Evolutionary conservation across 1,140 invertebrate species (phyloP), one percentile per base, ranked within the genome.

Genomic region (Homarus americanus): DNA sequence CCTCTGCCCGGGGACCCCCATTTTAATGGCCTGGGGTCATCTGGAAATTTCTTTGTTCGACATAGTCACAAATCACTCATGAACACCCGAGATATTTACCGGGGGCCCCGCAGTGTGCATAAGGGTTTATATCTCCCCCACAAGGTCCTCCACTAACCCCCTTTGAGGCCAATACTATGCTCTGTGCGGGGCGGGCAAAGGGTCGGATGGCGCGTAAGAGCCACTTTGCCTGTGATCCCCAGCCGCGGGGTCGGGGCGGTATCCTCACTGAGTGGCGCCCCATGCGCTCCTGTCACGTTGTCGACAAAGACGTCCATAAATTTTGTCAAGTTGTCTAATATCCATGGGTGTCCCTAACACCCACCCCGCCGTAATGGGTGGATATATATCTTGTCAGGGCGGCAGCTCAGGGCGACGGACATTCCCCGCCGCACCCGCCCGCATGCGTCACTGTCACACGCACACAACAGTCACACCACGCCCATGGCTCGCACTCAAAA

Each of bases 291-390:
- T 89, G 91, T 92, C 91, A 92, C 91, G 86, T 89, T 92, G 86
- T 89, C 91, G 91, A 92, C 91, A 92, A 92, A 92, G 91, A 92
- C 86, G 91, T 88, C 85, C 91, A 92, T 92, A 92, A 92, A 92
- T 92, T 92, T 92, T 92, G 91, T 92, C 91, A 92, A 92, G 91
- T 92, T 92, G 91, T 92, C 91, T 92, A 92, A 92, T 92, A 92
- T 92, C 91, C 91, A 92, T 92, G 91, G 91, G 91, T 92, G 86
- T 88, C 85, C 82, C 91, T 89, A 92, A 92, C 91, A 92, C 91
- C 91, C 91, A 92, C 91, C 91, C 85, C 63, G 79, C 88, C 72
- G 91, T 92, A 92, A 92, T 92, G 85, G 91, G 86, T 89, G 91
- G 91, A 89, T 88, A 92, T 92, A 92, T 88, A 88, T 92, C 91